Evolutionary conservation across 2,888 invertebrate genomes (phyloP).

Genomic region (Polylopha cassiicola): DNA sequence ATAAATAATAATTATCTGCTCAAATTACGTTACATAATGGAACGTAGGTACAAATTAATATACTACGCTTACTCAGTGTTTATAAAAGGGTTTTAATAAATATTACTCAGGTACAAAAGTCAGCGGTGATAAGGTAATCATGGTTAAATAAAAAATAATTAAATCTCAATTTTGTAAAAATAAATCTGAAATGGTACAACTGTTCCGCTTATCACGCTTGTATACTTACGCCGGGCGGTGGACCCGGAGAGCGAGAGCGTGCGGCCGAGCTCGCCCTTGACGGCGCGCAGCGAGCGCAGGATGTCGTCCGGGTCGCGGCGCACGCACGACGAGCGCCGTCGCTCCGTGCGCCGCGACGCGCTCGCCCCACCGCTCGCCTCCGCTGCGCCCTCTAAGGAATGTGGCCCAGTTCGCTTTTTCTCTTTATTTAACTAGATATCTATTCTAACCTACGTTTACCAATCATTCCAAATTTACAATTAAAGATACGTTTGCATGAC

Average conservation of each 20-base stretch:
- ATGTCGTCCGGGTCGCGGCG: constrained; percentile 91
- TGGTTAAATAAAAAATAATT: no score
- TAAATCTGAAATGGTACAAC: background rate
- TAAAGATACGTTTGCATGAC: no score
- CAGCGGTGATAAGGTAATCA: no score
- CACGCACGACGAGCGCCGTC: constrained; percentile 88
- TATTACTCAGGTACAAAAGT: no score
- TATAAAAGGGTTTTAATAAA: no score
- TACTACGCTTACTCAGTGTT: no score
- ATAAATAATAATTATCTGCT: constrained; percentile 7
- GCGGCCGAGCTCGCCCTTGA: constrained; percentile 88
- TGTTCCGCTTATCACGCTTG: constrained; percentile 7
- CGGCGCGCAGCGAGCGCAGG: constrained; percentile 86
- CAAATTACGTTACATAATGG: no score
- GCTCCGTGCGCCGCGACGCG: constrained; percentile 73
- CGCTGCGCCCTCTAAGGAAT: constrained; percentile 31
- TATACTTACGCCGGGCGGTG: constrained; percentile 84
- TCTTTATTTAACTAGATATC: no score
- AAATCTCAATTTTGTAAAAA: background rate
- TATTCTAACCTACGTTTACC: no score
- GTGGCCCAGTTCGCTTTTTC: no score
- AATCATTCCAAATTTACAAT: no score
- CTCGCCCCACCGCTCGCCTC: constrained; percentile 48
- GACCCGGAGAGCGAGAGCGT: constrained; percentile 88
- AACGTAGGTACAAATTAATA: no score